These are phyloP conservation scores for Palythoa grandiflora DNA, from an alignment of 92 coral and sea anemone genomes.

Conservation along the genomic window DNA sequence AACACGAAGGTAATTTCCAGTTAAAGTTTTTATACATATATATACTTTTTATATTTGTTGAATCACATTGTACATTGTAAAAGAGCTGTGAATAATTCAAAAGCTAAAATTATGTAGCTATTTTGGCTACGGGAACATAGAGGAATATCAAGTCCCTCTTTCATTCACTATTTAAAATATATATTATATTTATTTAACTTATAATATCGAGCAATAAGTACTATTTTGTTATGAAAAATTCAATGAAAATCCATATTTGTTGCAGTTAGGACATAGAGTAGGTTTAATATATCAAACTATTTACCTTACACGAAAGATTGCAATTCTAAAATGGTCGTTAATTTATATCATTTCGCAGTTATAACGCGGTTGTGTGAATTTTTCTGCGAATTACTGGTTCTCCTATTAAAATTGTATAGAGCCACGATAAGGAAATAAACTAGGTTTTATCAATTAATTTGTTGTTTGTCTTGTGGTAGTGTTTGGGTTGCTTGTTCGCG, in stretches of 20 bases:
- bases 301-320: constrained; percentile 39
- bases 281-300: constrained; percentile 46
- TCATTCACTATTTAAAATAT: constrained; percentile 77
- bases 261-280: constrained; percentile 79
- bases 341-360: constrained; percentile 50
- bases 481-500: background rate
- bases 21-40: constrained; percentile 74
- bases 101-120: constrained; percentile 71
- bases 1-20: constrained; percentile 77
- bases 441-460: constrained; percentile 33
- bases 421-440: constrained; percentile 41
- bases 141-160: constrained; percentile 58
- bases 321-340: constrained; percentile 45
- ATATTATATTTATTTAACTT: constrained; percentile 96
- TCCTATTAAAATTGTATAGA: constrained; percentile 46
- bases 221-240: constrained; percentile 92
- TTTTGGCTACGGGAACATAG: constrained; percentile 45
- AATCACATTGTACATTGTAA: constrained; percentile 88
- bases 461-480: background rate
- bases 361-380: constrained; percentile 10
- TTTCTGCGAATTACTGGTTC: constrained; percentile 40
- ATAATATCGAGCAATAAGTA: constrained; percentile 88
- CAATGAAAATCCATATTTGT: constrained; percentile 84
- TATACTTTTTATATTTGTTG: constrained; percentile 94
- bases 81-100: constrained; percentile 82